phyloP scores from a whole-genome alignment of 2,888 invertebrate species.

The Synanthedon myopaeformis region DNA sequence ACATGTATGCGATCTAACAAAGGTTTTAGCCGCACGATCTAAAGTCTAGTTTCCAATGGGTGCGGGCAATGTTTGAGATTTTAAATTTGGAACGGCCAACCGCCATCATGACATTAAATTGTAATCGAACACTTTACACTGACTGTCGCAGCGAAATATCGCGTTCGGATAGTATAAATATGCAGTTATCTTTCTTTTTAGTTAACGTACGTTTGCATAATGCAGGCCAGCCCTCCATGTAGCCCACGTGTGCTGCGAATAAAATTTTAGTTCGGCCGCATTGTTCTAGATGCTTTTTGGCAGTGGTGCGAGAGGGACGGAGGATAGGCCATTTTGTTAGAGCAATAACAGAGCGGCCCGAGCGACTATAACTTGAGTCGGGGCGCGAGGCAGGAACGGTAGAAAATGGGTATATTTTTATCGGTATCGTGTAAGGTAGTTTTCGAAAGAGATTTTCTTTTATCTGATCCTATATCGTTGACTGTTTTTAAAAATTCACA shows the following conservation, averaged over 20 bases:
- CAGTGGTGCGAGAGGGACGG: slow-evolving; percentile 33
- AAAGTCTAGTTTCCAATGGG: slow-evolving; percentile 18
- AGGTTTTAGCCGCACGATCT: background rate
- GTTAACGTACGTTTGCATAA: slow-evolving; percentile 64
- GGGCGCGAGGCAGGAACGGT: slow-evolving; percentile 26
- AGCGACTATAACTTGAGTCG: slow-evolving; percentile 47
- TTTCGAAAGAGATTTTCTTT: background rate
- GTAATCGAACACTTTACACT: slow-evolving; percentile 68
- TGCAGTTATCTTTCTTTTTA: slow-evolving; percentile 69
- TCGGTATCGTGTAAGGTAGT: slow-evolving; percentile 14
- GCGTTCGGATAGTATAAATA: slow-evolving; percentile 64
- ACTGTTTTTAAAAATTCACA: too few relatives aligned
- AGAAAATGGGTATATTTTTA: slow-evolving; percentile 43
- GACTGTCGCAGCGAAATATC: slow-evolving; percentile 62
- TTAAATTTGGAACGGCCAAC: slow-evolving; percentile 39
- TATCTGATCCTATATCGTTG: background rate
- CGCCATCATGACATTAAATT: slow-evolving; percentile 64
- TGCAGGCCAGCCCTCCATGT: slow-evolving; percentile 39
- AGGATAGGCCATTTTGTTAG: slow-evolving; percentile 43
- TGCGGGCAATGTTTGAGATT: slow-evolving; percentile 27
- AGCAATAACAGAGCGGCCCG: slow-evolving; percentile 44
- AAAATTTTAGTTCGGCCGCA: slow-evolving; percentile 64
- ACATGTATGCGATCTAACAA: background rate
- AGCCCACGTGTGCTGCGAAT: slow-evolving; percentile 62
- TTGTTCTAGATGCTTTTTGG: slow-evolving; percentile 47